Conservation (phyloP, 1,140 invertebrate genomes). For the Drosophila nebulosa region DNA sequence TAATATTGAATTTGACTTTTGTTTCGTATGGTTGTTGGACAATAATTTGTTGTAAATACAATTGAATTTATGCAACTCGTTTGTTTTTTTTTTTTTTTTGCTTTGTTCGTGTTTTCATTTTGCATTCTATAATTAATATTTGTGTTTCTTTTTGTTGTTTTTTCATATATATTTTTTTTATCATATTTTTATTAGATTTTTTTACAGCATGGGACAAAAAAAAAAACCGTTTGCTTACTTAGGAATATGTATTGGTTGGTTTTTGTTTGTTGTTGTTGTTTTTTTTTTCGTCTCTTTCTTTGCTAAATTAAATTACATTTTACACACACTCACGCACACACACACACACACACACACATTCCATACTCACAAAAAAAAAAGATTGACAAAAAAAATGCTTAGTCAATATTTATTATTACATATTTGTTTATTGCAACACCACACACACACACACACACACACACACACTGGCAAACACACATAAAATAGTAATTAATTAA, state of each 20-base stretch:
- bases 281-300: conserved; percentile 7
- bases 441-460: conserved; percentile 21
- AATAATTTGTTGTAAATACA: conserved; percentile 66
- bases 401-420: conserved; percentile 26
- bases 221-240: conserved; percentile 57
- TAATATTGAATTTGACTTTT: conserved; percentile 39
- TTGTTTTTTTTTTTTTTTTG: conserved; percentile 19
- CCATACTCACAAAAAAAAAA: conserved; percentile 30
- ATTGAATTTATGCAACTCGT: conserved; percentile 44
- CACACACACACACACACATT: conserved; percentile 5
- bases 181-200: conserved; percentile 31
- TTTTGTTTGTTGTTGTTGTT: conserved; percentile 14
- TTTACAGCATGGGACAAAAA: conserved; percentile 46
- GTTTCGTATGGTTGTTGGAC: conserved; percentile 68
- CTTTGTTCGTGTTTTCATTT: conserved; percentile 14
- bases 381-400: conserved; percentile 48
- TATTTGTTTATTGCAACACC: conserved; percentile 49
- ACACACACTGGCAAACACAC: conserved; percentile 16
- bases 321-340: conserved; percentile 43
- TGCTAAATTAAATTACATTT: conserved; percentile 74
- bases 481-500: conserved; percentile 41
- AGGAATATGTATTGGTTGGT: conserved; percentile 20
- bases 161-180: conserved; percentile 7
- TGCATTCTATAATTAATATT: conserved; percentile 64
- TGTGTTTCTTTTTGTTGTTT: conserved; percentile 23